Evolutionary conservation across 92 coral and sea anemone genomes (phyloP).

Genomic region (Metridium senile): DNA sequence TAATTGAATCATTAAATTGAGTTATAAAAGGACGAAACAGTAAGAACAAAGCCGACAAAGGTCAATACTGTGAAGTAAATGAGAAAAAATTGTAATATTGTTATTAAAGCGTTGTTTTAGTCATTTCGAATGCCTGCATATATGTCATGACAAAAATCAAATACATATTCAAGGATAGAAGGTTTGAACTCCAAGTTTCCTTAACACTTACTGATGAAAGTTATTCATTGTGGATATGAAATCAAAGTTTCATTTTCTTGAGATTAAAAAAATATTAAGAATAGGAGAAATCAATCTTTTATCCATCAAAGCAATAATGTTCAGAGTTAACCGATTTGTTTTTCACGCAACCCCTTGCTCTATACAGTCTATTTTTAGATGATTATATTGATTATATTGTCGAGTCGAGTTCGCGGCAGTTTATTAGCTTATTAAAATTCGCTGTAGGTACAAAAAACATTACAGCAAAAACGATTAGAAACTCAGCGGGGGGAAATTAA

Average conservation of each 20-base stretch:
- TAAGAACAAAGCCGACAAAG: slow-evolving; percentile 1
- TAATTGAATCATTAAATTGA: slow-evolving; percentile 10
- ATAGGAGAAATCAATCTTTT: too few relatives aligned
- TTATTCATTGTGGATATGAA: too few relatives aligned
- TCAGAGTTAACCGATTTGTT: background rate
- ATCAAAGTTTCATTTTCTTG: too few relatives aligned
- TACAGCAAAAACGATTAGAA: background rate
- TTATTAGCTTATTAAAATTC: background rate
- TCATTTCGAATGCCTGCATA: too few relatives aligned
- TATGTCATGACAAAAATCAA: too few relatives aligned
- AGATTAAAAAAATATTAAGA: too few relatives aligned
- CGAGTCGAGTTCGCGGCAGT: background rate
- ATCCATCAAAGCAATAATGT: too few relatives aligned
- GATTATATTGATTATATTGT: background rate
- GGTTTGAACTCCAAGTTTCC: too few relatives aligned
- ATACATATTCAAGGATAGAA: too few relatives aligned
- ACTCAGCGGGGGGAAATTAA: background rate
- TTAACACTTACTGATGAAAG: too few relatives aligned
- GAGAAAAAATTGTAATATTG: background rate
- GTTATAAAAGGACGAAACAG: background rate
- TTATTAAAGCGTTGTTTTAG: background rate
- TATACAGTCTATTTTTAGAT: background rate
- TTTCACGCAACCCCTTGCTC: background rate
- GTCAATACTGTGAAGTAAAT: background rate
- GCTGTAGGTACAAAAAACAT: background rate